phyloP scores from a whole-genome alignment of 2,888 invertebrate species.

The Pharmacophagus antenor region DNA sequence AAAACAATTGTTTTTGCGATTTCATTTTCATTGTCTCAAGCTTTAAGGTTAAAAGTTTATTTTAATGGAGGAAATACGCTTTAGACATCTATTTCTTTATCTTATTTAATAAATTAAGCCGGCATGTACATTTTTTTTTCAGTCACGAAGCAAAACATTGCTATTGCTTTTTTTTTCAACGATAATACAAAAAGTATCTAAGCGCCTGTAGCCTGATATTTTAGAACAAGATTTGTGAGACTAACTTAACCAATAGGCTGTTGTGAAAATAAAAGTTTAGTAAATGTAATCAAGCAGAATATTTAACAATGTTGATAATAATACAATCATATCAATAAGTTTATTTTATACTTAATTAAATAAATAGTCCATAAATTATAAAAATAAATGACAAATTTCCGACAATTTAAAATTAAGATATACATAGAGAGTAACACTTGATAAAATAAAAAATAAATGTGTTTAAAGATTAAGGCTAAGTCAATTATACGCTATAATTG shows the following conservation, averaged over 20 bases:
- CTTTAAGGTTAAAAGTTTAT: background rate
- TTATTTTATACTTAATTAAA: background rate
- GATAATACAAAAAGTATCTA: too few species aligned
- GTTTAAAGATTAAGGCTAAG: conserved; percentile 7
- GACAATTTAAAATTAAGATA: background rate
- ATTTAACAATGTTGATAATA: too few species aligned
- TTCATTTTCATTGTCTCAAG: background rate
- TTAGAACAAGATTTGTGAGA: too few species aligned
- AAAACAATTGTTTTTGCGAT: background rate
- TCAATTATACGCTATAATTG: background rate
- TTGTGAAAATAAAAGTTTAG: too few species aligned
- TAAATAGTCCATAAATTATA: background rate
- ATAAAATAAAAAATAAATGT: background rate
- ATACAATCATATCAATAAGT: too few species aligned
- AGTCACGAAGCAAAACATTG: too few species aligned
- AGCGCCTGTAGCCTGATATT: too few species aligned
- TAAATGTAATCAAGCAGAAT: too few species aligned
- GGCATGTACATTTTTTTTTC: too few species aligned
- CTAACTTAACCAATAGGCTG: too few species aligned
- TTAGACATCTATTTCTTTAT: background rate
- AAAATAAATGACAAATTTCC: background rate
- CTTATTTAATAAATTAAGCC: too few species aligned
- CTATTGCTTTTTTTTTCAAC: too few species aligned
- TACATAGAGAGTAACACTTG: conserved; percentile 3
- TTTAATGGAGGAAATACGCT: background rate